phyloP scores from a whole-genome alignment of 2,888 invertebrate species.

The Caprella mutica region DNA sequence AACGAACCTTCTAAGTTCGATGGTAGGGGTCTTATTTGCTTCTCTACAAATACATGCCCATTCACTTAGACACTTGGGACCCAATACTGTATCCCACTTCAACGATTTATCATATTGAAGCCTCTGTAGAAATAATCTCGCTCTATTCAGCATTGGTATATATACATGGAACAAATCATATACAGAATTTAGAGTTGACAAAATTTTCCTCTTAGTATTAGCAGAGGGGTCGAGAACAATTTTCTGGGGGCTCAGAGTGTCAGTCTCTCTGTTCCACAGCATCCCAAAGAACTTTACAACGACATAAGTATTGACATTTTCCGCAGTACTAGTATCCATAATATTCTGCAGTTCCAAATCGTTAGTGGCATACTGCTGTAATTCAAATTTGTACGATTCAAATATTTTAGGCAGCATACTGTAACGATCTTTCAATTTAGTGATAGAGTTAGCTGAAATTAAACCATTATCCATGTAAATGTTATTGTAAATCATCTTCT shows the following conservation, averaged over 20 bases:
- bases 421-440: no score
- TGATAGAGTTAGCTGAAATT: no score
- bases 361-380: no score
- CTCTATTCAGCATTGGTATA: background rate
- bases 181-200: background rate
- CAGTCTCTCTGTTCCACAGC: background rate
- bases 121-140: background rate
- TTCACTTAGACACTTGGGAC: background rate
- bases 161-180: background rate
- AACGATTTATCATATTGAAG: background rate
- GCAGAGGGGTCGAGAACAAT: background rate
- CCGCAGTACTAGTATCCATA: no score
- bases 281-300: conserved; percentile 1
- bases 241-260: background rate
- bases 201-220: background rate
- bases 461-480: no score
- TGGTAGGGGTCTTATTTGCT: background rate
- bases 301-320: no score
- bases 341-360: no score
- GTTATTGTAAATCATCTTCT: no score
- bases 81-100: background rate
- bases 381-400: no score
- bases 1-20: background rate
- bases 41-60: background rate
- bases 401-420: no score